Evolutionary conservation across 2,888 invertebrate species (phyloP), one percentile per base, ranked within the genome.

Genomic region (Nebria salina): DNA sequence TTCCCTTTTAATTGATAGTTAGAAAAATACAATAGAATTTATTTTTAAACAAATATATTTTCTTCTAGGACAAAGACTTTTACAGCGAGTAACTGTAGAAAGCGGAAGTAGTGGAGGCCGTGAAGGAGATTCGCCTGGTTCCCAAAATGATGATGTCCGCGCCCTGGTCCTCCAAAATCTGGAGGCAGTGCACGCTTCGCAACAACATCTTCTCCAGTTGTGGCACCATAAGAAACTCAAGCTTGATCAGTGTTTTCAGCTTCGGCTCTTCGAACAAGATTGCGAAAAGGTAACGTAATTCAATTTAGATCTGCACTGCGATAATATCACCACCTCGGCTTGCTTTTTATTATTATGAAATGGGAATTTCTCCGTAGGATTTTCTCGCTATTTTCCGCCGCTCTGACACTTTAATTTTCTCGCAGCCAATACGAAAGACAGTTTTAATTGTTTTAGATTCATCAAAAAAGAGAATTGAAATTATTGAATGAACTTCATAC

Each of bases 191-290:
- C 95, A 97, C 84, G 94, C 95, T 5, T 95, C 96, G 0, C 96
- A 98, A 86, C 96, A 97, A 87, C 96, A 98, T 87, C 93, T 98
- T 74, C 92, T 97, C 83, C 97, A 97, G 86, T 90, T 97, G 81
- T 99, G 98, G 98, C 97, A 97, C 87, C 95, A 96, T 86, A 97
- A 98, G 88, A 96, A 98, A 87, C 93, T 95, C 86, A 96, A 98
- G 89, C 91, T 99, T 83, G 98, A 98, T 87, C 98, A 98, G 89
- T 98, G 98, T 88, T 97, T 98, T 87, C 98, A 99, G 88, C 92
- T 98, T 85, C 92, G 98, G 75, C 92, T 98, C 73, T 98, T 98
- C 87, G 98, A 99, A 89, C 97, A 97, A 88, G 99, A 99, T 88
- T 98, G 98, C 85, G 97, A 98, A 88, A 98, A 97, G 93, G 95